Evolutionary conservation across 2,113 vertebrate genomes (phyloP), one percentile per base, ranked within the genome.

Genomic region (Oncorhynchus keta): DNA sequence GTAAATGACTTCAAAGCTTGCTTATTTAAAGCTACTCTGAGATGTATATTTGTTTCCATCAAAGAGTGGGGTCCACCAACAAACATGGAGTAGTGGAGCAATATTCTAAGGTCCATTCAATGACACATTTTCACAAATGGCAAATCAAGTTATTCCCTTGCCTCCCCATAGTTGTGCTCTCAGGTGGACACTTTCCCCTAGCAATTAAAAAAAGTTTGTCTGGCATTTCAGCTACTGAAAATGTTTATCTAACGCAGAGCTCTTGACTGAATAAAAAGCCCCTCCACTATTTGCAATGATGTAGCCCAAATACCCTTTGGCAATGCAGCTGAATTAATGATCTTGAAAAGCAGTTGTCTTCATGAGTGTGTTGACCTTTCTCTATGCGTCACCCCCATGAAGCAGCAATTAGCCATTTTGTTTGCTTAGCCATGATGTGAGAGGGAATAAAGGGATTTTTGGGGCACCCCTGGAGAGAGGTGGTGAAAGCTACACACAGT

Each of bases 351-450:
- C 68, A 70, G 68, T 66, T 72, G 24, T 75, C 64, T 81, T 75
- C 64, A 32, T 68, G 72, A 76, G 72, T 67, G 70, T 16, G 49
- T 28, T 72, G 70, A 80, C 81, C 80, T 76, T 70, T 74, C 57
- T 76, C 75, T 28, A 39, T 5, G n/a, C 18, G 74, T 57, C 68
- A 70, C 45, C 81, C 76, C 68, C 68, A 22, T 64, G 22, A 62
- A 70, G 72, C 75, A 72, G 80, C 86, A 81, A 85, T 82, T 85
- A 86, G 75, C 76, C 51, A 57, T 79, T 73, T 70, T 57, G 71
- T 79, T 71, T 72, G 76, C 62, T 67, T 72, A 64, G 67, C 35
- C 12, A 61, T 12, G 22, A 67, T 73, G 76, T 35, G 73, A 39
- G 55, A 49, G 51, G 26, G 55, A 16, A 65, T 59, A 69, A 16